These are phyloP conservation scores for Hippocampus comes DNA, from an alignment of 2,113 vertebrate genomes.

Conservation along the genomic window DNA sequence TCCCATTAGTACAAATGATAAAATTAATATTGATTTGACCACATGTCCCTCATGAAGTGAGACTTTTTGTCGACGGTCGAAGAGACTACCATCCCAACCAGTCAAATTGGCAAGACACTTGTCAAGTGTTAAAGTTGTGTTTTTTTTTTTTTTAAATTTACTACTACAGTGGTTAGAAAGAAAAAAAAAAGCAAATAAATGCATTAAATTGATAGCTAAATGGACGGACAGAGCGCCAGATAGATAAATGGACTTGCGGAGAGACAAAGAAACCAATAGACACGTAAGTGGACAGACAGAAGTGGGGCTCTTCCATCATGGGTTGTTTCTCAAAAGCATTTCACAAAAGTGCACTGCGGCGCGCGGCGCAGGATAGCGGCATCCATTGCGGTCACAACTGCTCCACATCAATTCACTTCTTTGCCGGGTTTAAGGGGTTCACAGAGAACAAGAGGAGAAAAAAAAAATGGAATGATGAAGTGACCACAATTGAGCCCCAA, in stretches of 20 bases:
- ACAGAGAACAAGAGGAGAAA: not conserved
- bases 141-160: no score
- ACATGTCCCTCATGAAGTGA: no score
- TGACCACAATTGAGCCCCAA: conserved; percentile 52
- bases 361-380: not conserved
- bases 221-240: no score
- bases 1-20: not conserved
- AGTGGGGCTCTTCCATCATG: not conserved
- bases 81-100: no score
- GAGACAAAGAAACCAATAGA: not conserved
- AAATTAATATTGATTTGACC: no score
- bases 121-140: no score
- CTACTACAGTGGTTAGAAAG: no score
- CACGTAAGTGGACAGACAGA: not conserved
- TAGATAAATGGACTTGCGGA: not conserved
- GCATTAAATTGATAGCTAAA: no score
- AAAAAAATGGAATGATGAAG: conserved; percentile 41
- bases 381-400: conserved; percentile 12
- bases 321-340: not conserved
- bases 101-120: no score
- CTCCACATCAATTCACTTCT: not conserved
- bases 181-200: no score
- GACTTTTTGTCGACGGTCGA: no score
- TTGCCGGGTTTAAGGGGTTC: conserved; percentile 22
- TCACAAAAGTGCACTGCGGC: not conserved